phyloP scores from a whole-genome alignment of 2,113 vertebrate genomes.

The Tursiops truncatus region DNA sequence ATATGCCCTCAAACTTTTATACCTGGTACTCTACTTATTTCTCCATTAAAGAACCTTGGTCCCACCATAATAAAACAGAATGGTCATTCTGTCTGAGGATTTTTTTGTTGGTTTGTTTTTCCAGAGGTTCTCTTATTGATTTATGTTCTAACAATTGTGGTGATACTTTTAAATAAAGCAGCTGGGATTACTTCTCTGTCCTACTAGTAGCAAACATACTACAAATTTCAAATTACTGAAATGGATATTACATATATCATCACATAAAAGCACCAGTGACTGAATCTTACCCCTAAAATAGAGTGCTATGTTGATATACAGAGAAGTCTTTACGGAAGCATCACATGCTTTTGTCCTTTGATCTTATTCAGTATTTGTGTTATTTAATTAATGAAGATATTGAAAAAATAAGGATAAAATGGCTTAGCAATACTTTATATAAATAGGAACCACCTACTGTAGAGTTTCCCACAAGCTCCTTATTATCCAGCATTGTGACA shows the following conservation, averaged over 20 bases:
- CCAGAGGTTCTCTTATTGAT: background rate
- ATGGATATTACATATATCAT: background rate
- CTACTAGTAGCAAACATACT: background rate
- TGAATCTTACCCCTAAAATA: background rate
- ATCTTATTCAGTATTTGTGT: background rate
- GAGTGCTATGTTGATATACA: background rate
- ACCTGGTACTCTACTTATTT: background rate
- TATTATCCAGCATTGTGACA: background rate
- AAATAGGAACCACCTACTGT: background rate
- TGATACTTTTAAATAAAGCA: conserved; percentile 23
- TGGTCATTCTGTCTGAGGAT: background rate
- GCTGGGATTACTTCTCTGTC: background rate
- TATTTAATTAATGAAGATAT: conserved; percentile 16
- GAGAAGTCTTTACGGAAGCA: background rate
- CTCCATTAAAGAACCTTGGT: background rate
- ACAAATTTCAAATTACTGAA: background rate
- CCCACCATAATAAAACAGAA: background rate
- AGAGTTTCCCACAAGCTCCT: background rate
- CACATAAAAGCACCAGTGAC: background rate
- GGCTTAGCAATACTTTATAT: background rate
- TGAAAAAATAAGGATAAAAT: background rate
- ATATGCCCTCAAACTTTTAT: background rate
- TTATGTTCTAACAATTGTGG: background rate
- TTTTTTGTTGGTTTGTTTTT: conserved; percentile 6
- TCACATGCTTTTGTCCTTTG: background rate